phyloP scores from a whole-genome alignment of 2,797 vertebrate species.

The Babyrousa celebensis region DNA sequence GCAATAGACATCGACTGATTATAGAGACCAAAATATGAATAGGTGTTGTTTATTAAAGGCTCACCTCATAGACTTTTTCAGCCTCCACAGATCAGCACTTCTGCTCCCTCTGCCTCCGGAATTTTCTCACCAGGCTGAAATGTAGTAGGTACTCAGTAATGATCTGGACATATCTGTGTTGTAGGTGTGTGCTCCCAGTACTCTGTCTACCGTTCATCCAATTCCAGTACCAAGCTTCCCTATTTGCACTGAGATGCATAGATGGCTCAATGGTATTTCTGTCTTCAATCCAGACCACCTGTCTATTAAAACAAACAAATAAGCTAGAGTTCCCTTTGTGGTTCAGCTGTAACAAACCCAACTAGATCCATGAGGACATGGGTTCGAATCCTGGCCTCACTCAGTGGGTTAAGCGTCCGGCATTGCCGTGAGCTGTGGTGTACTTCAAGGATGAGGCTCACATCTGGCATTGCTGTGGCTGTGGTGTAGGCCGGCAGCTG shows the following conservation, averaged over 20 bases:
- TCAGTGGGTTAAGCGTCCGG: too few relatives aligned
- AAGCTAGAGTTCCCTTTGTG: too few relatives aligned
- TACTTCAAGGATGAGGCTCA: too few relatives aligned
- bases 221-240: neutral
- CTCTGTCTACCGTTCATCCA: neutral
- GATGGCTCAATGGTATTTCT: neutral
- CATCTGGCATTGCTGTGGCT: too few relatives aligned
- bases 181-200: neutral
- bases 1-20: slow-evolving; percentile 8
- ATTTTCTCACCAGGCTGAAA: neutral
- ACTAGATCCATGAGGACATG: too few relatives aligned
- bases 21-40: neutral
- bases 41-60: neutral
- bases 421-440: too few relatives aligned
- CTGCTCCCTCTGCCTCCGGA: neutral
- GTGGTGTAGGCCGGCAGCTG: too few relatives aligned
- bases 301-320: neutral
- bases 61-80: slow-evolving; percentile 5
- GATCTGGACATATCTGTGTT: fast-evolving
- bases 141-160: neutral
- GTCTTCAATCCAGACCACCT: slow-evolving; percentile 7
- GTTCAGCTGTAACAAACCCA: too few relatives aligned
- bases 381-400: too few relatives aligned
- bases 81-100: neutral
- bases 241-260: neutral